Base-by-base conservation (phyloP, 2,113 vertebrate species). In the Hemichromis elongatus region DNA sequence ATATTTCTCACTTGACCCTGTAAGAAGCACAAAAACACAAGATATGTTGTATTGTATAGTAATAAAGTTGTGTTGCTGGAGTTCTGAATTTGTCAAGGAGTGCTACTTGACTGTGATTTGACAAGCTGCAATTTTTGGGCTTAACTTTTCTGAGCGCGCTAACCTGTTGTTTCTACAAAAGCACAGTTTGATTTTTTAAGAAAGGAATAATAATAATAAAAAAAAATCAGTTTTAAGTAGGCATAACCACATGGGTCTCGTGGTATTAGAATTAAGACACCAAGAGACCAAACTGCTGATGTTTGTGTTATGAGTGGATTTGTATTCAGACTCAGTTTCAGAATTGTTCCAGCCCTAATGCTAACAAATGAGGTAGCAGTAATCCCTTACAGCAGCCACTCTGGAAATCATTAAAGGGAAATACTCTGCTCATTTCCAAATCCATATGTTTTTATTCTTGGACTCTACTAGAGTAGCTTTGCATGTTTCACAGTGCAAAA, bases 171-270 rank as follows among this genome's bases (percentile, higher is more conserved):
- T 70, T 70, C 66, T 47, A 8, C 21, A 26, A 70, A 47, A 70
- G 40, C 40, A 70, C n/a, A 42, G 21, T 68, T 68, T 2, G 37
- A 68, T 4, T 42, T 37, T 37, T 75, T 2, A 18, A 0, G 26
- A 52, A 75, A 50, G 70, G 16, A 75, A 52, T 12, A 70, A 70
- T 70, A 70, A 70, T 70, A 47, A 70, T 68, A 47, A 75, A 75
- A 50, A 37, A 8, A 11, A 4, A 33, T 33, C 19, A 3, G 2
- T 18, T 50, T 19, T 50, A 50, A 73, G 21, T 28, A 73, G 24
- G 2, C 68, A 75, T n/a, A 50, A 8, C 4, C 1, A 75, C 45
- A 30, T 50, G 42, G 42, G 16, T 50, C 45, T 75, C 45, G 33
- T 4, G 0, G 0, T 33, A 75, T 19, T 52, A 50, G 26, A 7